phyloP scores from a whole-genome alignment of 2,113 vertebrate species.

The Bos indicus region DNA sequence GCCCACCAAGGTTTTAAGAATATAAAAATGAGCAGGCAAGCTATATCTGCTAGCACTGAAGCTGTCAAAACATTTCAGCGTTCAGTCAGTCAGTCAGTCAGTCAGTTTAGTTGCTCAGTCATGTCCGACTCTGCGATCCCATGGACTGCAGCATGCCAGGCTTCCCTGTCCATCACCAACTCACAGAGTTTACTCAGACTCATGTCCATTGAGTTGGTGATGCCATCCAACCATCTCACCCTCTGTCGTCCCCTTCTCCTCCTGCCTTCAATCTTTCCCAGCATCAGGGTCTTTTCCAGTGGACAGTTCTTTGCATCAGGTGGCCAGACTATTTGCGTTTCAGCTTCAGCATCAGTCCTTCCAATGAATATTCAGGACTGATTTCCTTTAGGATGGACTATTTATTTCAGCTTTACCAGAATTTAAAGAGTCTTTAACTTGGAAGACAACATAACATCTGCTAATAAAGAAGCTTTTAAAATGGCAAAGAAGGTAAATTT shows the following conservation, averaged over 20 bases:
- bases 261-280: not conserved
- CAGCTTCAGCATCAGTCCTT: not conserved
- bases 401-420: conserved; percentile 14
- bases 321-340: not conserved
- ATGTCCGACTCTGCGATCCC: not conserved
- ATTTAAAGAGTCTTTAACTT: conserved; percentile 38
- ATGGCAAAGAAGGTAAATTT: not conserved
- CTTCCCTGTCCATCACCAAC: not conserved
- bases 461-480: conserved; percentile 1
- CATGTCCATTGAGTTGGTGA: not conserved
- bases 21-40: not conserved
- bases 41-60: not conserved
- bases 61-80: conserved; percentile 3
- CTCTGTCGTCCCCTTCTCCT: not conserved
- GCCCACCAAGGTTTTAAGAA: not conserved
- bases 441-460: not conserved
- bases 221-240: not conserved
- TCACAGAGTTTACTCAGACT: not conserved
- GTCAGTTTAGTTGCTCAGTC: not conserved
- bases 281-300: not conserved
- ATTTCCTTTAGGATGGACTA: not conserved
- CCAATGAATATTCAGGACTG: not conserved
- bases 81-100: not conserved
- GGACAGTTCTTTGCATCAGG: not conserved
- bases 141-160: not conserved